Percentiles rank a stretch among this genome's conserved stretches.
phyloP scores from a whole-genome alignment of 2,113 vertebrate genomes.

The rat (Rattus norvegicus) region DNA sequence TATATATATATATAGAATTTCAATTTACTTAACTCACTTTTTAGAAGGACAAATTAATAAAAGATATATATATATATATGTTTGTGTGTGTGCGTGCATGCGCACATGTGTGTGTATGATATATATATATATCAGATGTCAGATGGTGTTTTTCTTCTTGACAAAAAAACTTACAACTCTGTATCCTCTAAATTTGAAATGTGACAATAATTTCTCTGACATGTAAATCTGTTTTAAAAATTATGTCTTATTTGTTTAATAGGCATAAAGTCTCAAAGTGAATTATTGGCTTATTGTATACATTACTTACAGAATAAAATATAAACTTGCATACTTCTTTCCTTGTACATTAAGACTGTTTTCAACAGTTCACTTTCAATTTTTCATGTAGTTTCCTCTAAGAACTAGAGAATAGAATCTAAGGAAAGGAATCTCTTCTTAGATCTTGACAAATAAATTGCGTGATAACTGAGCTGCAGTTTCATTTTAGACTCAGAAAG shows the following conservation, averaged over 20 bases:
- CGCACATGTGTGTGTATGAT: no score
- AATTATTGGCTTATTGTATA: neutral
- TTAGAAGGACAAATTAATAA: neutral
- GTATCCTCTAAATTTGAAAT: neutral
- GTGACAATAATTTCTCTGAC: neutral
- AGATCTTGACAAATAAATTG: conserved; percentile 19
- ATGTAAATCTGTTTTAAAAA: neutral
- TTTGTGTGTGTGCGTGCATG: neutral
- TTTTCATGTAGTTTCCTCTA: neutral
- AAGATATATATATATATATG: neutral
- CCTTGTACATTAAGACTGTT: neutral
- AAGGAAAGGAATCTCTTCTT: conserved; percentile 39
- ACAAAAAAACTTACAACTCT: neutral
- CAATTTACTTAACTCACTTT: neutral
- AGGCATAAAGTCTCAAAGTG: neutral
- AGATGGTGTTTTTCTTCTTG: neutral
- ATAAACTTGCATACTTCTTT: neutral
- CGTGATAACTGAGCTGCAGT: conserved; percentile 15
- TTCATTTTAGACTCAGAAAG: conserved; percentile 52
- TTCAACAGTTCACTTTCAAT: neutral
- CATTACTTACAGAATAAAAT: neutral
- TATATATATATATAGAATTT: neutral
- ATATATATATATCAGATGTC: neutral
- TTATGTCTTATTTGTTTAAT: neutral
- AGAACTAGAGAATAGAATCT: neutral